Evolutionary conservation across 2,797 vertebrate species (phyloP).

Genomic region (Paratrypauchen microcephalus): DNA sequence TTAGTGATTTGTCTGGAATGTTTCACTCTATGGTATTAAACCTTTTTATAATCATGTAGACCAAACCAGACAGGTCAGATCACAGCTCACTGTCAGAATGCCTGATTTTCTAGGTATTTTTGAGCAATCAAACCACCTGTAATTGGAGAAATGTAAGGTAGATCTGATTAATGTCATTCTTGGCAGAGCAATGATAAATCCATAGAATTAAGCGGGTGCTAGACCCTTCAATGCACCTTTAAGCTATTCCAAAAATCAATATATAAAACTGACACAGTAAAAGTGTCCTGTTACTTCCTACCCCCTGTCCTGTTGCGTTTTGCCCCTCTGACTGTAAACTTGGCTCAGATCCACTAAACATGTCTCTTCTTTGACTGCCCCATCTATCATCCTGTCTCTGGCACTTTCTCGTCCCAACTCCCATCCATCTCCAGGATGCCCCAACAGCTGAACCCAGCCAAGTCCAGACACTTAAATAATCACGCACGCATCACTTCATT

Average conservation of each 20-base stretch:
- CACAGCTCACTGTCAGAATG: too few species aligned
- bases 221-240: too few species aligned
- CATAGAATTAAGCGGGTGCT: too few species aligned
- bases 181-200: too few species aligned
- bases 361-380: slow-evolving; percentile 49
- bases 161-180: too few species aligned
- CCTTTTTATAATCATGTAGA: too few species aligned
- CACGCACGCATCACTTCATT: slow-evolving; percentile 29
- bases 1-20: too few species aligned
- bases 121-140: too few species aligned
- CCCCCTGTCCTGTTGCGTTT: slow-evolving; percentile 47
- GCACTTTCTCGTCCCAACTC: slow-evolving; percentile 30
- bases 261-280: background rate
- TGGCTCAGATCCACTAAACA: slow-evolving; percentile 58
- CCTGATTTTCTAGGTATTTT: too few species aligned
- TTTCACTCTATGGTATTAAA: too few species aligned
- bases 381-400: slow-evolving; percentile 64
- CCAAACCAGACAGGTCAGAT: too few species aligned
- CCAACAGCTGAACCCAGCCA: slow-evolving; percentile 44
- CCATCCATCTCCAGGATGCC: slow-evolving; percentile 52
- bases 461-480: slow-evolving; percentile 34
- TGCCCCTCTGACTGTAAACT: slow-evolving; percentile 35
- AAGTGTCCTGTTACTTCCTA: background rate
- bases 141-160: too few species aligned
- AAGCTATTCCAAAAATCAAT: background rate